Percentiles rank a stretch among this genome's conserved stretches.
These are phyloP conservation scores for Hipposideros armiger DNA, from an alignment of 2,113 vertebrate genomes.

Conservation along the genomic window DNA sequence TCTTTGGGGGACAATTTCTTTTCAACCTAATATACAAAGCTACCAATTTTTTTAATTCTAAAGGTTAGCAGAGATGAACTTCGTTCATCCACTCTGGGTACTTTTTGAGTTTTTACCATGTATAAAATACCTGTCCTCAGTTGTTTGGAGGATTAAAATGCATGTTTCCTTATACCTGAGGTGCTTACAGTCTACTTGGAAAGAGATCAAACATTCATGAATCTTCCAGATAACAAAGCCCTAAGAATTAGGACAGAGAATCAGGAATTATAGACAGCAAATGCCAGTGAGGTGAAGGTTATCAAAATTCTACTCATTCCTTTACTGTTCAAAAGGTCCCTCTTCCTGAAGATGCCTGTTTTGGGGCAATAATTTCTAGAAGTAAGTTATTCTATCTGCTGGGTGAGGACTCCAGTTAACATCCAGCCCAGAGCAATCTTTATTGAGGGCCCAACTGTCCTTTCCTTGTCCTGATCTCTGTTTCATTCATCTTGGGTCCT, in stretches of 20 bases:
- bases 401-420: background rate
- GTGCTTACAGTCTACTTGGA: background rate
- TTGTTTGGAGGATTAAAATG: background rate
- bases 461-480: background rate
- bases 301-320: constrained; percentile 15
- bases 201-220: constrained; percentile 12
- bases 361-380: background rate
- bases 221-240: background rate
- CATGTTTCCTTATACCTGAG: background rate
- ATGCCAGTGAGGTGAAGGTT: background rate
- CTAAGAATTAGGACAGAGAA: constrained; percentile 30
- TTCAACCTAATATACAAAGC: background rate
- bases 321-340: background rate
- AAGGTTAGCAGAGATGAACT: background rate
- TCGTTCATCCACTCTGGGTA: background rate
- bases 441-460: background rate
- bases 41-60: background rate
- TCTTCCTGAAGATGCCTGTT: background rate
- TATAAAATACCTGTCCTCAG: background rate
- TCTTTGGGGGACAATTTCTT: constrained; percentile 28
- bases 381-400: background rate
- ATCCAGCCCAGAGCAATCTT: background rate
- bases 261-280: background rate
- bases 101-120: background rate
- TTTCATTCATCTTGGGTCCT: background rate